Conservation (phyloP, 2,888 invertebrate genomes). For the Meiosimyza decipiens region DNA sequence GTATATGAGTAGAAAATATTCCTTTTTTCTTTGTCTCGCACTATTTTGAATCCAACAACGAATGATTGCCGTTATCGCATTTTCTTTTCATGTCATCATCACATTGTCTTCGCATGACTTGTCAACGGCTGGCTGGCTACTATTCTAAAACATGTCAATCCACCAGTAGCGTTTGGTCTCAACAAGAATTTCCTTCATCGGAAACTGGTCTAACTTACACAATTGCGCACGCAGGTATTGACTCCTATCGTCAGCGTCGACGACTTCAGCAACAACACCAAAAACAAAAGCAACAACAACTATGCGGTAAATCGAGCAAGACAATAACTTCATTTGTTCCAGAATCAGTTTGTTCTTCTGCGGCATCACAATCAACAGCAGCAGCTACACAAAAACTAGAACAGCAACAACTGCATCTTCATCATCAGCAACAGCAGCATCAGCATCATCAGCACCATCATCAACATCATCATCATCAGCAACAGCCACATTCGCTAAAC, state of each 20-base stretch:
- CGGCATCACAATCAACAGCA: slow-evolving; percentile 61
- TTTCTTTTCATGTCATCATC: not conserved
- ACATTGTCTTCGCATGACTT: not conserved
- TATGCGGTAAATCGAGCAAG: slow-evolving; percentile 48
- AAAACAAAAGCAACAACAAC: slow-evolving; percentile 51
- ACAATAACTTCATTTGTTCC: slow-evolving; percentile 54
- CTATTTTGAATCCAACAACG: slow-evolving; percentile 18
- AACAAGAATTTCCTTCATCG: slow-evolving; percentile 62
- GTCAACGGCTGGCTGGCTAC: not conserved
- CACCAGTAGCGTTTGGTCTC: slow-evolving; percentile 58
- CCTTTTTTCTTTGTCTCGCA: slow-evolving; percentile 1
- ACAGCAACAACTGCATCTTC: slow-evolving; percentile 54
- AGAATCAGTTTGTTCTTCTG: slow-evolving; percentile 61
- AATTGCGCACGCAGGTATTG: slow-evolving; percentile 60
- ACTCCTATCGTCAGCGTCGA: slow-evolving; percentile 53
- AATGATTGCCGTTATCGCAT: not conserved
- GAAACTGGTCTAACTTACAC: slow-evolving; percentile 66
- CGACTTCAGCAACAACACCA: slow-evolving; percentile 51
- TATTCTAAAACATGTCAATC: not conserved
- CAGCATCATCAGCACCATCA: slow-evolving; percentile 51
- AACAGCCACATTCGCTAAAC: slow-evolving; percentile 21
- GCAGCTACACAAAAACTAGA: slow-evolving; percentile 59
- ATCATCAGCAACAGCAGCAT: slow-evolving; percentile 53
- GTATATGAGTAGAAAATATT: not conserved
- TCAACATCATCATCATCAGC: slow-evolving; percentile 45